phyloP scores from a whole-genome alignment of 2,888 invertebrate species.

The Callimorpha dominula region DNA sequence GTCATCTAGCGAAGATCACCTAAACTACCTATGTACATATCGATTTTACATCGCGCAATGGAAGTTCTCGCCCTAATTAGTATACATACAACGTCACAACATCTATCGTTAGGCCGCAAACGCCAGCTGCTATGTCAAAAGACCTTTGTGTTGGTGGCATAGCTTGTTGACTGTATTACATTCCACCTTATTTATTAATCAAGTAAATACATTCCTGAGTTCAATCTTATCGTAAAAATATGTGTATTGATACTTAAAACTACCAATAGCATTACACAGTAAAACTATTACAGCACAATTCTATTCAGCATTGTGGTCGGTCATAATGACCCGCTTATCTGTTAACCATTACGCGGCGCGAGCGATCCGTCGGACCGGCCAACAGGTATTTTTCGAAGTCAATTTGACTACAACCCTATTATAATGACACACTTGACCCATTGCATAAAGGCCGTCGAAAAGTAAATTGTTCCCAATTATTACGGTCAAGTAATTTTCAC shows the following conservation, averaged over 20 bases:
- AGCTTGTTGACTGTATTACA: no score
- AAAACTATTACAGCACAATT: constrained; percentile 2
- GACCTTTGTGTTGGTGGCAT: no score
- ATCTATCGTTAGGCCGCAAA: no score
- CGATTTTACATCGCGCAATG: background rate
- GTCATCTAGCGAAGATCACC: background rate
- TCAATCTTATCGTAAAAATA: no score
- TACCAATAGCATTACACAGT: background rate
- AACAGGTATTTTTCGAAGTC: constrained; percentile 8
- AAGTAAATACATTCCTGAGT: no score
- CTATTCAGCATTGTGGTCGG: background rate
- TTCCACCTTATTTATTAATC: no score
- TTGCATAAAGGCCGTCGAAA: background rate
- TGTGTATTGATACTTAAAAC: background rate
- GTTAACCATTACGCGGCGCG: constrained; percentile 15
- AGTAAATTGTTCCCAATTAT: constrained; percentile 2
- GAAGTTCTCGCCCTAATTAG: background rate
- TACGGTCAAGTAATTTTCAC: background rate
- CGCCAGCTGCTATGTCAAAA: no score
- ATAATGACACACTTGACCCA: constrained; percentile 30
- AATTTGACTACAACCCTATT: constrained; percentile 30
- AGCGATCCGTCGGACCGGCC: background rate
- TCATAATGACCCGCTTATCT: constrained; percentile 18
- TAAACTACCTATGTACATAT: background rate
- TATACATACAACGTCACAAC: no score